A percentile compares a stretch with the other conserved stretches of the same genome.
Evolutionary conservation across 2,888 invertebrate genomes (phyloP).

Genomic region (Andrena bucephala): DNA sequence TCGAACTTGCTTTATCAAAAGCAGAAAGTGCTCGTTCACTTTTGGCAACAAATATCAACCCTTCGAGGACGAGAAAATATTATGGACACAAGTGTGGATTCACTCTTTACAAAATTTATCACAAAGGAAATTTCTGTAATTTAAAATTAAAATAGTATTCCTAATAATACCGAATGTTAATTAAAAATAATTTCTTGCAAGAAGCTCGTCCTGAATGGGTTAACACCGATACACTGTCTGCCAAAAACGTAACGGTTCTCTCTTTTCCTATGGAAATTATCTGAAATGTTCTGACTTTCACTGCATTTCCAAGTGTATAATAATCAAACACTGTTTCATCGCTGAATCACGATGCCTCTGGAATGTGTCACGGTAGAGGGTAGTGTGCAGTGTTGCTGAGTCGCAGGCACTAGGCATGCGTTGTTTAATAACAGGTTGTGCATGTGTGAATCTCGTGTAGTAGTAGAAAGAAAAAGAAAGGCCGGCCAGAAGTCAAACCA

Average conservation of each 20-base stretch:
- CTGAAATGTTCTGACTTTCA: background rate
- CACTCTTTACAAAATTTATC: background rate
- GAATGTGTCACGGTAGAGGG: conserved; percentile 48
- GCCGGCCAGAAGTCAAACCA: conserved; percentile 79
- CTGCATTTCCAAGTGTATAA: conserved; percentile 9
- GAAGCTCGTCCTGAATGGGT: conserved; percentile 8
- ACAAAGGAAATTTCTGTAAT: background rate
- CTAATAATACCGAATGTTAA: background rate
- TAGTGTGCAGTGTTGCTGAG: conserved; percentile 52
- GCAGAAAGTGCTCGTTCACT: background rate
- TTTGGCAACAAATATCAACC: background rate
- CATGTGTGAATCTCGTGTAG: conserved; percentile 52
- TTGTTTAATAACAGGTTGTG: conserved; percentile 56
- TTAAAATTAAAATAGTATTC: background rate
- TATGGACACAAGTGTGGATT: no score
- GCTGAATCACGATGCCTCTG: conserved; percentile 57
- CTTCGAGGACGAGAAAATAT: conserved; percentile 11
- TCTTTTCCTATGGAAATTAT: background rate
- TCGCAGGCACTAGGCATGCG: conserved; percentile 57
- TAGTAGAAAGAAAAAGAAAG: conserved; percentile 51
- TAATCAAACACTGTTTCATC: conserved; percentile 7
- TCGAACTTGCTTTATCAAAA: conserved; percentile 2
- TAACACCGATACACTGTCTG: background rate
- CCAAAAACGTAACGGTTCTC: background rate
- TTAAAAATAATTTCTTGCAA: background rate